These are phyloP conservation scores for Microctonus hyperodae DNA, from an alignment of 2,888 invertebrate species.

Conservation along the genomic window DNA sequence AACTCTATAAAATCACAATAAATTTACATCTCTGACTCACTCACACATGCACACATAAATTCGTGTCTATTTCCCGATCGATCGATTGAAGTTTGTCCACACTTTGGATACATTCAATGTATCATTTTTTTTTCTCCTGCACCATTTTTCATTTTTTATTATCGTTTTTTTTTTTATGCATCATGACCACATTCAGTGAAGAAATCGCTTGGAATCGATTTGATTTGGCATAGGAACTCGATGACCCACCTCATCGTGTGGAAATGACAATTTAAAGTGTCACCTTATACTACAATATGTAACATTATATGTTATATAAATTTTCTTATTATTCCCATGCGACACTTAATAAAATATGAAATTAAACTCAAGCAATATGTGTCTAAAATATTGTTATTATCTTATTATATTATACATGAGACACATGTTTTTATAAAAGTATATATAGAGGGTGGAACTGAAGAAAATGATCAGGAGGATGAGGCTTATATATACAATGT, in stretches of 20 bases:
- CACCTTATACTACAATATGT: not conserved
- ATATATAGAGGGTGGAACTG: not conserved
- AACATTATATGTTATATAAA: not conserved
- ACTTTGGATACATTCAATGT: conserved; percentile 8
- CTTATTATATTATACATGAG: not conserved
- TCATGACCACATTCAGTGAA: conserved; percentile 6
- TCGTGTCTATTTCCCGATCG: not conserved
- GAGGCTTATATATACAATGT: not conserved
- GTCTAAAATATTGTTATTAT: conserved; percentile 6
- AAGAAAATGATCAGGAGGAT: conserved; percentile 24
- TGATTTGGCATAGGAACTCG: conserved; percentile 23
- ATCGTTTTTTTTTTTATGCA: conserved; percentile 5
- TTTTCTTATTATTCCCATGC: not conserved
- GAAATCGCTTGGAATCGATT: conserved; percentile 33
- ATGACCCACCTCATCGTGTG: conserved; percentile 23
- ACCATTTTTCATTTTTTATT: too few relatives aligned
- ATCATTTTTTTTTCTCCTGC: conserved; percentile 4
- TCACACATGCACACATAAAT: not conserved
- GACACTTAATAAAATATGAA: not conserved
- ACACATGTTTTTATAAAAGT: conserved; percentile 9
- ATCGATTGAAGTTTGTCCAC: conserved; percentile 7
- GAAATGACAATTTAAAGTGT: conserved; percentile 27
- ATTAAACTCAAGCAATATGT: not conserved
- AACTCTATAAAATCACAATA: too few relatives aligned
- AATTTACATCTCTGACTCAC: not conserved